A percentile compares a stretch with the other conserved stretches of the same genome.
Evolutionary conservation across 2,113 vertebrate genomes (phyloP).

Genomic region (Gnathonemus echidnorhynchus): DNA sequence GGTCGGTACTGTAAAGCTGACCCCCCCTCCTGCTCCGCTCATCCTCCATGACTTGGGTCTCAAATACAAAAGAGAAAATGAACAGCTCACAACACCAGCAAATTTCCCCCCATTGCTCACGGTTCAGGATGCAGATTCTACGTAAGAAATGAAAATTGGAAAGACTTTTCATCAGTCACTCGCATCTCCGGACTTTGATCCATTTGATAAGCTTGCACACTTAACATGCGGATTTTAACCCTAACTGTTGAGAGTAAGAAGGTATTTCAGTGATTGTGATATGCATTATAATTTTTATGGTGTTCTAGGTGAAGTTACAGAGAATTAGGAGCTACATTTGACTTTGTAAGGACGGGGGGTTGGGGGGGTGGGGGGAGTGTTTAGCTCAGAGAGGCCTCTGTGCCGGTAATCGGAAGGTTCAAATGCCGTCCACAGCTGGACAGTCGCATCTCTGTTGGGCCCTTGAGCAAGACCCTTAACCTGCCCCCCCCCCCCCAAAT

Average conservation of each 20-base stretch:
- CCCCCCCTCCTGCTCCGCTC: constrained; percentile 69
- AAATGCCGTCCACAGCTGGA: background rate
- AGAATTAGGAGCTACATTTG: background rate
- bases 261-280: background rate
- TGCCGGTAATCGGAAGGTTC: background rate
- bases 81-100: background rate
- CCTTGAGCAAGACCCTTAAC: background rate
- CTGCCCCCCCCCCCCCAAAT: too few relatives aligned
- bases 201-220: background rate
- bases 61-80: constrained; percentile 9
- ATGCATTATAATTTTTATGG: background rate
- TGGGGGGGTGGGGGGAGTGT: too few relatives aligned
- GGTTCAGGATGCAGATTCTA: background rate
- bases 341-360: background rate
- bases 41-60: constrained; percentile 88
- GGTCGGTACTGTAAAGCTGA: constrained; percentile 74
- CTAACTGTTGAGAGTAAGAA: background rate
- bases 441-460: background rate
- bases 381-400: background rate
- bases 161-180: background rate
- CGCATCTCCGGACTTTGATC: background rate
- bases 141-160: background rate
- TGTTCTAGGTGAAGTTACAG: background rate
- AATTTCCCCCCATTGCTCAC: background rate
- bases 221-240: background rate